Conservation (phyloP, 1,140 invertebrate genomes). For the Diorhabda sublineata region DNA sequence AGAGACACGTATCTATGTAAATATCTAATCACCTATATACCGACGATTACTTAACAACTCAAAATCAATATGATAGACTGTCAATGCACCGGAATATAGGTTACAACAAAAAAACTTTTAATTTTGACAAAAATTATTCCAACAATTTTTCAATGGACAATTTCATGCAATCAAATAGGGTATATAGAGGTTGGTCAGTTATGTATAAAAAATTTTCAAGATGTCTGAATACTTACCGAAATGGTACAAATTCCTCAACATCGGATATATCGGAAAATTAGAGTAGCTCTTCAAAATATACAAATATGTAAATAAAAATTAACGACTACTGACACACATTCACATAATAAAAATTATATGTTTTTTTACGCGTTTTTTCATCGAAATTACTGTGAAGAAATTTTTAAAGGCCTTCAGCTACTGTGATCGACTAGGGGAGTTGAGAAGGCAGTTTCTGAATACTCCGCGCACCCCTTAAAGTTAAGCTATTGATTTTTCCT, state of each 20-base stretch:
- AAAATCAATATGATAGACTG: no score
- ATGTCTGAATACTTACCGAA: conserved; percentile 17
- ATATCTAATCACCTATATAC: no score
- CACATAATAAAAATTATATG: conserved; percentile 13
- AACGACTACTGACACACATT: neutral
- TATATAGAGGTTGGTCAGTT: conserved; percentile 9
- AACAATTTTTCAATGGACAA: no score
- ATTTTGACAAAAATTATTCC: no score
- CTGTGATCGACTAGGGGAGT: conserved; percentile 14
- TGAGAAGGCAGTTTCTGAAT: neutral
- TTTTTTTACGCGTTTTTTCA: conserved; percentile 1
- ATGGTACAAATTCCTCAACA: conserved; percentile 7
- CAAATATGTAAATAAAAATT: neutral
- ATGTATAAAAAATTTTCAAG: conserved; percentile 7
- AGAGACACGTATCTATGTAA: no score
- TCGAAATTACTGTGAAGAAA: neutral
- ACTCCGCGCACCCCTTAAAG: conserved; percentile 14
- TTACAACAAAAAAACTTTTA: no score
- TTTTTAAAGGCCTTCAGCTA: neutral
- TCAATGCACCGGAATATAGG: no score
- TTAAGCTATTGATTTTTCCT: conserved; percentile 17
- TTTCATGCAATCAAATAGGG: no score
- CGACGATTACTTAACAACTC: no score
- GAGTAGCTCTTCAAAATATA: neutral
- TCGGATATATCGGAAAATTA: neutral